phyloP scores from a whole-genome alignment of 30 jellyfish, hydroid and myxozoan species.

The Aurelia aurita region DNA sequence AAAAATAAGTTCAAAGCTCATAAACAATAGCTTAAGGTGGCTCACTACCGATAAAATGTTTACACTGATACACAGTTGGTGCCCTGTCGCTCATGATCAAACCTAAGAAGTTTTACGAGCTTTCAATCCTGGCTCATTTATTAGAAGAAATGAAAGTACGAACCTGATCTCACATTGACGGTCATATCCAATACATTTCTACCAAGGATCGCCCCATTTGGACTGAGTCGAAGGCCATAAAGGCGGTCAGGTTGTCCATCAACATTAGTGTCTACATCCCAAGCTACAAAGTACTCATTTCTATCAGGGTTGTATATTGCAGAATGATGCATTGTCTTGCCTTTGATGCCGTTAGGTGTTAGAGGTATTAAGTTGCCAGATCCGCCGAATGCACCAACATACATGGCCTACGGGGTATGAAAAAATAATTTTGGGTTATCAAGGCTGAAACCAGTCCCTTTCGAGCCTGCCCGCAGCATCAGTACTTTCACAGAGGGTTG shows the following conservation, averaged over 20 bases:
- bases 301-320: slow-evolving; percentile 58
- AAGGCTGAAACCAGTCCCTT: too few relatives aligned
- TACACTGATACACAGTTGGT: too few relatives aligned
- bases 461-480: too few relatives aligned
- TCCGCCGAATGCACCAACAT: slow-evolving; percentile 75
- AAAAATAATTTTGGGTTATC: too few relatives aligned
- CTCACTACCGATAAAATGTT: too few relatives aligned
- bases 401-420: slow-evolving; percentile 33
- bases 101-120: too few relatives aligned
- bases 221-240: slow-evolving; percentile 35
- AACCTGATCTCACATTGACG: slow-evolving; percentile 22
- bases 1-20: too few relatives aligned
- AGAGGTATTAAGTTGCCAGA: slow-evolving; percentile 44
- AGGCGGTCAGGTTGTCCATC: slow-evolving; percentile 74
- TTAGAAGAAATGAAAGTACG: background rate
- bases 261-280: slow-evolving; percentile 66
- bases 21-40: too few relatives aligned
- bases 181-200: slow-evolving; percentile 40
- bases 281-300: slow-evolving; percentile 63
- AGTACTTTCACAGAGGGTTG: too few relatives aligned
- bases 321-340: slow-evolving; percentile 57
- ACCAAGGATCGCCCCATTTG: slow-evolving; percentile 41
- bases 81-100: too few relatives aligned
- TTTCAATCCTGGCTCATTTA: too few relatives aligned
- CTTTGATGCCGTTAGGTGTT: slow-evolving; percentile 31